Percentiles rank a stretch among this genome's conserved stretches.
These are phyloP conservation scores for Ips typographus DNA, from an alignment of 1,140 invertebrate genomes.

Conservation along the genomic window DNA sequence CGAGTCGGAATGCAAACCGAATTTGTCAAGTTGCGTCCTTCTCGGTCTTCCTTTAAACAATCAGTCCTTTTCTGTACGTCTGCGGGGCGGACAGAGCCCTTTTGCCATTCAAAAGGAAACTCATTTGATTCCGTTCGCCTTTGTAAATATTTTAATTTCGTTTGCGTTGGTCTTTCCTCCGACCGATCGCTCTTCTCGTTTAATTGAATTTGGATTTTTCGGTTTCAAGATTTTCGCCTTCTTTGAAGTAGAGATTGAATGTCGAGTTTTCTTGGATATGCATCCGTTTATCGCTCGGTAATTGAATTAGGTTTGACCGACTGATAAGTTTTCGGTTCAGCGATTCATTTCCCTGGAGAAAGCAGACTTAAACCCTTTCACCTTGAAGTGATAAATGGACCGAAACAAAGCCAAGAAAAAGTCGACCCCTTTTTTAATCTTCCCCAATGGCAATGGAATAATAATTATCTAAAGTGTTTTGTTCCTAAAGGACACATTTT, in stretches of 20 bases:
- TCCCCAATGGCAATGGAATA: constrained; percentile 19
- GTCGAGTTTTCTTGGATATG: neutral
- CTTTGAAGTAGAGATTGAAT: neutral
- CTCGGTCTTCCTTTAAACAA: constrained; percentile 44
- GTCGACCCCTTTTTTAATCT: constrained; percentile 22
- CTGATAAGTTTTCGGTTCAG: neutral
- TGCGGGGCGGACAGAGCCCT: constrained; percentile 7
- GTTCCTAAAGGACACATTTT: constrained; percentile 18
- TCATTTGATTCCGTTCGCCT: constrained; percentile 30
- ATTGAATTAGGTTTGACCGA: neutral
- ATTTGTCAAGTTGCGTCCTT: constrained; percentile 48
- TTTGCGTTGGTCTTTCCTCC: constrained; percentile 33
- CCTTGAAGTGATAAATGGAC: constrained; percentile 24
- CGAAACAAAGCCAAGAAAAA: constrained; percentile 24
- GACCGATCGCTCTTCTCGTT: constrained; percentile 20
- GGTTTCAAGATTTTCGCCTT: neutral
- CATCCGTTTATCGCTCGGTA: neutral
- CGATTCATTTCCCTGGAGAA: neutral
- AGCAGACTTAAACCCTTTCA: constrained; percentile 12
- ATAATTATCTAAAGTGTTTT: constrained; percentile 26
- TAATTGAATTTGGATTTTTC: constrained; percentile 29
- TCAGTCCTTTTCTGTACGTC: constrained; percentile 39
- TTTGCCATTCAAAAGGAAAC: constrained; percentile 33
- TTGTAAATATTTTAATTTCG: constrained; percentile 39
- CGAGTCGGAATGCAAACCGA: constrained; percentile 48